These are phyloP conservation scores for Drosophila obscura DNA, from an alignment of 1,140 invertebrate species.

Conservation along the genomic window DNA sequence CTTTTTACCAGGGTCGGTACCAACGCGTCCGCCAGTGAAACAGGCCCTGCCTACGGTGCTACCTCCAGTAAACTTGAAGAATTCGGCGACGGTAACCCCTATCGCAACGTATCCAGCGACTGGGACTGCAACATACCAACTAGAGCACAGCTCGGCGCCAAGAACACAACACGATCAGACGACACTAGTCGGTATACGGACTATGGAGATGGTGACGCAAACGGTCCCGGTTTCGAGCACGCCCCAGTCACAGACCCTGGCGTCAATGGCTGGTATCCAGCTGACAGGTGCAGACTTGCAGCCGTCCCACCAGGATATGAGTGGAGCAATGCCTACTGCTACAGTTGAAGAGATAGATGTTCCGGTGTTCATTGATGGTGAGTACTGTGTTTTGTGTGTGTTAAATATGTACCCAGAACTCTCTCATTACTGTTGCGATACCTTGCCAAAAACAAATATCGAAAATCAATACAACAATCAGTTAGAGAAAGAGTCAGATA, in stretches of 20 bases:
- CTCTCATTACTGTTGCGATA: conserved; percentile 72
- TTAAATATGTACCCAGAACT: conserved; percentile 77
- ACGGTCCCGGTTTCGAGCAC: conserved; percentile 71
- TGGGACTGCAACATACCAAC: conserved; percentile 64
- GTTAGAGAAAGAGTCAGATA: conserved; percentile 79
- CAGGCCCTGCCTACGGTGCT: conserved; percentile 56
- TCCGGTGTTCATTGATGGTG: conserved; percentile 84
- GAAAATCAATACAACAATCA: conserved; percentile 57
- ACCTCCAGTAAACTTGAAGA: conserved; percentile 64
- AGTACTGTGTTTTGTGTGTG: conserved; percentile 83
- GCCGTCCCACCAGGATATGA: conserved; percentile 76
- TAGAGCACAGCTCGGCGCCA: conserved; percentile 25
- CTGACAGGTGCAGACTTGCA: conserved; percentile 77
- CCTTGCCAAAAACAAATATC: conserved; percentile 9
- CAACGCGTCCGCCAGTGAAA: conserved; percentile 67
- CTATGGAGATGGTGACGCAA: conserved; percentile 52
- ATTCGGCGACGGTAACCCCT: conserved; percentile 62
- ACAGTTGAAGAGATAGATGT: conserved; percentile 84
- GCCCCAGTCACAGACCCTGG: conserved; percentile 71
- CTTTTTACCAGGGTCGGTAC: conserved; percentile 82
- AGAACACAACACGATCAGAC: conserved; percentile 40
- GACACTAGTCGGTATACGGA: conserved; percentile 49
- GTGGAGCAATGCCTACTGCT: conserved; percentile 84
- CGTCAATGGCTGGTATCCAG: conserved; percentile 81
- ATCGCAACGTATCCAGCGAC: conserved; percentile 49